A percentile compares a stretch with the other conserved stretches of the same genome.
Evolutionary conservation across 2,797 vertebrate genomes (phyloP).

Genomic region (Clarias fuscus): DNA sequence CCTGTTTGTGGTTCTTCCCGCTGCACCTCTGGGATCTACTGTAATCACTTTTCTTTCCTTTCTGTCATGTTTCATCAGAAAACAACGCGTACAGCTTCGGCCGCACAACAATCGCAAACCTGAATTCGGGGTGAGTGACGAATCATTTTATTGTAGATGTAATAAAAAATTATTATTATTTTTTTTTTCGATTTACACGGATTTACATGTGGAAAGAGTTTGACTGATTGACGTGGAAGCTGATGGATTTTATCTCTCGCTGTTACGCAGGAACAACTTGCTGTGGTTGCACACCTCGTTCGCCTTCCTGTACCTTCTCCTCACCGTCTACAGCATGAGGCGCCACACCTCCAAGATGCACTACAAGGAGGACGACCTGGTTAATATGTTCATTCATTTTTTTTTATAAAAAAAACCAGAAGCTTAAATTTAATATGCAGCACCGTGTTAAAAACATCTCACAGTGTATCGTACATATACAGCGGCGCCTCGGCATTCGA

Average conservation of each 20-base stretch:
- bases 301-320: conserved; percentile 93
- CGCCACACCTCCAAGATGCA: conserved; percentile 98
- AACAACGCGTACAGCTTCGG: conserved; percentile 97
- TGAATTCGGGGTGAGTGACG: conserved; percentile 85
- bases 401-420: too few species aligned
- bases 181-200: not conserved
- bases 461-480: too few species aligned
- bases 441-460: too few species aligned
- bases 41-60: not conserved
- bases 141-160: not conserved
- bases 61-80: conserved; percentile 70
- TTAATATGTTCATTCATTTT: conserved; percentile 54
- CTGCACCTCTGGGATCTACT: not conserved
- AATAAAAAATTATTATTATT: not conserved
- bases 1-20: not conserved
- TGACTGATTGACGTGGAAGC: not conserved
- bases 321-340: conserved; percentile 98
- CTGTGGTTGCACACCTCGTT: conserved; percentile 95
- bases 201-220: not conserved
- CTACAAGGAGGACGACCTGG: conserved; percentile 97
- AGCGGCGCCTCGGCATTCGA: too few species aligned
- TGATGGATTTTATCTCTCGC: not conserved
- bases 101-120: conserved; percentile 94
- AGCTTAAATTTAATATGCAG: too few species aligned
- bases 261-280: conserved; percentile 81